These are phyloP conservation scores for Hyperopisus bebe DNA, from an alignment of 2,113 vertebrate species.

Conservation along the genomic window DNA sequence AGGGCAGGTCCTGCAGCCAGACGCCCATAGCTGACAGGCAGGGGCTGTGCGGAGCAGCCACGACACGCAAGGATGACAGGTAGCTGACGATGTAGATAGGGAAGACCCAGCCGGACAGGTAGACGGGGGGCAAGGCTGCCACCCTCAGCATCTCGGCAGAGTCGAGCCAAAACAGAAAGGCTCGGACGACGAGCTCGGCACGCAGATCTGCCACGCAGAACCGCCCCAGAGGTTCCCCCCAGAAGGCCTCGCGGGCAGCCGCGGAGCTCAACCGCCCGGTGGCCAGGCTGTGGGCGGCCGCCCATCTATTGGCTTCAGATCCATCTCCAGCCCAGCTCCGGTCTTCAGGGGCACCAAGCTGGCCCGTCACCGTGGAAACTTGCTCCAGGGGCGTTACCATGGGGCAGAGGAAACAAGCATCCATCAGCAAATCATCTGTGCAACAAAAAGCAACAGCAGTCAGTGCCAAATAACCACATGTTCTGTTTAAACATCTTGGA, in stretches of 20 bases:
- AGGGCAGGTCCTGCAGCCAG: conserved; percentile 68
- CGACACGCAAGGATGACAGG: conserved; percentile 58
- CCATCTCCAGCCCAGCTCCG: conserved; percentile 21
- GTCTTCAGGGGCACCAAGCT: conserved; percentile 33
- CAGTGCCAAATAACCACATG: neutral
- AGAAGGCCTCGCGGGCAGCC: conserved; percentile 32
- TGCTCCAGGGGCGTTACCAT: conserved; percentile 54
- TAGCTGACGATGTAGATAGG: conserved; percentile 63
- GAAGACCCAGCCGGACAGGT: conserved; percentile 64
- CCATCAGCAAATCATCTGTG: conserved; percentile 43
- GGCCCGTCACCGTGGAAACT: conserved; percentile 50
- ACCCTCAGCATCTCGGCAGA: conserved; percentile 69
- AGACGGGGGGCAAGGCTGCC: conserved; percentile 43
- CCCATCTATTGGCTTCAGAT: conserved; percentile 31
- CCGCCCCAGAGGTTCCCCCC: conserved; percentile 44
- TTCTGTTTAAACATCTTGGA: neutral
- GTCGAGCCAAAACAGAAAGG: conserved; percentile 70
- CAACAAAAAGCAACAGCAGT: neutral
- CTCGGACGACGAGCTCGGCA: conserved; percentile 52
- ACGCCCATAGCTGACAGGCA: conserved; percentile 50
- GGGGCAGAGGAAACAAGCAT: conserved; percentile 40
- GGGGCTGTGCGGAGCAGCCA: conserved; percentile 55
- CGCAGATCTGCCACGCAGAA: conserved; percentile 53
- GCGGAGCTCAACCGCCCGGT: neutral
- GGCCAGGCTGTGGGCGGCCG: conserved; percentile 26